Base-by-base conservation (phyloP, 1,140 invertebrate species). In the Artemia franciscana region DNA sequence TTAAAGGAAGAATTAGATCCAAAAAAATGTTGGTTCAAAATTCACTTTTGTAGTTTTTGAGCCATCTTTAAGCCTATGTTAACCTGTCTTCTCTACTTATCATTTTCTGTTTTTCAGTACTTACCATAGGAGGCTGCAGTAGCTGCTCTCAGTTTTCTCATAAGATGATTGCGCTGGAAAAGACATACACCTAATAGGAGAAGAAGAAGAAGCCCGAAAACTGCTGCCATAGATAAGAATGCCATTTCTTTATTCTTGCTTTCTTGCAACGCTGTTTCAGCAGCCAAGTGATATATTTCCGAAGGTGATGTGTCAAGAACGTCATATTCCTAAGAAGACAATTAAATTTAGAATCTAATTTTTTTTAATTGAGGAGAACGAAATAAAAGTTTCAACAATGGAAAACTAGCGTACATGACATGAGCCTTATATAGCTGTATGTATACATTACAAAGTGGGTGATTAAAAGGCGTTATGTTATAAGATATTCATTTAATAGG, bases 101-200 rank as follows among this genome's bases (percentile, higher is more conserved):
- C n/a, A 21, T 2, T 15, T n/a, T 25, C 26, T 60, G 57, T n/a
- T n/a, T n/a, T 61, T 5, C 28, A 27, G 51, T 63, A 71, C 76
- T 80, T 78, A 88, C 90, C 86, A 73, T 91, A 93, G 5, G 90
- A 26, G 24, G 60, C 26, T 21, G 63, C 87, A 62, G 87, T 87
- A 4, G 91, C 91, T 18, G 91, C 91, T 74, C 91, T 91, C n/a
- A 96, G 72, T 73, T 89, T 84, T 60, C 90, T 74, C 60, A 83
- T 79, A 71, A 91, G 94, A 60, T 83, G 82, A 2, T 84, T 81
- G 63, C 87, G 76, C 69, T 93, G 90, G 24, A 86, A 84, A 0
- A 89, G 74, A 65, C 87, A 91, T 25, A 89, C 71, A 18, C 83
- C 83, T 4, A 91, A 73, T 24, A 86, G 82, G 1, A 91, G 75